phyloP scores from a whole-genome alignment of 2,888 invertebrate genomes.

The Drosophila parthenogenetica region DNA sequence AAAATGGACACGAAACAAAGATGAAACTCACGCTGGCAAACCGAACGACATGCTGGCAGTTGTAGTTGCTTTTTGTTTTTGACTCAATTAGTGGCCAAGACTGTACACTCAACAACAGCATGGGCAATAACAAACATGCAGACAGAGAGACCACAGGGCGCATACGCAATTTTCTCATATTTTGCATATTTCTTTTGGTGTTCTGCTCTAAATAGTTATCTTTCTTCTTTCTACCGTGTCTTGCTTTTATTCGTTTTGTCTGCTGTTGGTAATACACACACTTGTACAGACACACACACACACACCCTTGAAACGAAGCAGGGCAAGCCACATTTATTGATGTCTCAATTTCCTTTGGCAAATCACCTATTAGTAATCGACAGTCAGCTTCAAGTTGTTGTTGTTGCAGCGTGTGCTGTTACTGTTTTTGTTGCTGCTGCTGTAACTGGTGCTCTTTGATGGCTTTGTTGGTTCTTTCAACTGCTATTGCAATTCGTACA shows the following conservation, averaged over 20 bases:
- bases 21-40: slow-evolving; percentile 8
- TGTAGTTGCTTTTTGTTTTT: slow-evolving; percentile 30
- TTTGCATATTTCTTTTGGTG: slow-evolving; percentile 32
- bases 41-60: slow-evolving; percentile 28
- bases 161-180: slow-evolving; percentile 57
- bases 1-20: slow-evolving; percentile 5
- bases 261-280: slow-evolving; percentile 21
- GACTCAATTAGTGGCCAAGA: slow-evolving; percentile 61
- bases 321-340: slow-evolving; percentile 79
- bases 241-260: slow-evolving; percentile 7
- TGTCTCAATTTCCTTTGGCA: slow-evolving; percentile 81
- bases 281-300: not conserved
- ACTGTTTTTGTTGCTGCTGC: slow-evolving; percentile 15
- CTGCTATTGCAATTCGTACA: slow-evolving; percentile 75
- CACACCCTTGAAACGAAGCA: slow-evolving; percentile 32
- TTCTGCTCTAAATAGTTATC: not conserved
- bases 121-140: slow-evolving; percentile 8
- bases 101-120: slow-evolving; percentile 27
- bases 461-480: slow-evolving; percentile 68
- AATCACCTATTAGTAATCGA: slow-evolving; percentile 81
- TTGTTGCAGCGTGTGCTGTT: slow-evolving; percentile 2
- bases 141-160: slow-evolving; percentile 25
- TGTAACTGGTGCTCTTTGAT: slow-evolving; percentile 45
- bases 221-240: not conserved
- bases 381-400: slow-evolving; percentile 46